Conservation (phyloP, 2,797 vertebrate genomes). For the Pipistrellus pygmaeus region DNA sequence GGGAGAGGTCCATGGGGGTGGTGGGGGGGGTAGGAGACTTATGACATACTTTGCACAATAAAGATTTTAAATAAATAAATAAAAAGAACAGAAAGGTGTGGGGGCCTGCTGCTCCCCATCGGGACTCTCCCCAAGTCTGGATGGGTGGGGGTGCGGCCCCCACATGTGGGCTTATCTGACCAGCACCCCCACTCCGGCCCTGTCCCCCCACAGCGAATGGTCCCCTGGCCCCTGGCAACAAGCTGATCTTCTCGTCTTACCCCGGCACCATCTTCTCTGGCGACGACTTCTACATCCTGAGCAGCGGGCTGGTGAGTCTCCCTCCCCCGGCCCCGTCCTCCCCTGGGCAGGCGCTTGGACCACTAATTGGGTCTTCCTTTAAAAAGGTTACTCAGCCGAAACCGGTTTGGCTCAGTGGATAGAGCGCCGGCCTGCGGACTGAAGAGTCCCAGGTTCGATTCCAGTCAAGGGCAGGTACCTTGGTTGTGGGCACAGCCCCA, state of each 20-base stretch:
- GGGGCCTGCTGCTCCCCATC: not conserved
- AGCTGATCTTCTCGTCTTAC: conserved; percentile 95
- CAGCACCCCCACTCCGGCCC: fast-evolving
- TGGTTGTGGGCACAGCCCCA: too few species aligned
- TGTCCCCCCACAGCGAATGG: conserved; percentile 32
- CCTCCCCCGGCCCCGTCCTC: fast-evolving
- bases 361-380: not conserved
- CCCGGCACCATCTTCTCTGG: conserved; percentile 95
- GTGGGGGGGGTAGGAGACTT: too few species aligned
- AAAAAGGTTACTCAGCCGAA: not conserved
- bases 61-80: too few species aligned
- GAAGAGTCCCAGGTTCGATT: too few species aligned
- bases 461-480: too few species aligned
- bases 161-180: not conserved
- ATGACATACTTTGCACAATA: too few species aligned
- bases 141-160: not conserved
- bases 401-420: too few species aligned
- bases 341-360: not conserved
- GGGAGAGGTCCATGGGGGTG: too few species aligned
- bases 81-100: not conserved
- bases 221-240: conserved; percentile 88
- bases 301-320: conserved; percentile 94
- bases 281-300: conserved; percentile 97
- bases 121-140: not conserved
- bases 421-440: too few species aligned